A percentile compares a stretch with the other conserved stretches of the same genome.
Conservation (phyloP, 1,140 invertebrate species). For the Drosophila jambulina region DNA sequence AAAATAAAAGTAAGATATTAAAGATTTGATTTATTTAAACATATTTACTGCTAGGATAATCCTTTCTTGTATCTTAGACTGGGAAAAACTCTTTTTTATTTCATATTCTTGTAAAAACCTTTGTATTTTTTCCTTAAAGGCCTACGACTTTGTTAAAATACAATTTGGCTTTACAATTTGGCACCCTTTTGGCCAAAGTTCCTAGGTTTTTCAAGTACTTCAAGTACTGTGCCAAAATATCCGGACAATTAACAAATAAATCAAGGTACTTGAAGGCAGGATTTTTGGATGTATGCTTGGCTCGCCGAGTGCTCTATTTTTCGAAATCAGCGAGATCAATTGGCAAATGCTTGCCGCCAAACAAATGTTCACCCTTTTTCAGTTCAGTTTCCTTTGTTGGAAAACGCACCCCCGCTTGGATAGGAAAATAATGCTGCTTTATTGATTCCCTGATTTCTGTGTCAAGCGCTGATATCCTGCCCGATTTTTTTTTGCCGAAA, state of each 20-base stretch:
- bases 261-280: background rate
- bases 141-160: background rate
- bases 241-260: constrained; percentile 1
- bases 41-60: background rate
- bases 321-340: constrained; percentile 9
- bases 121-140: background rate
- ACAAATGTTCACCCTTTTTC: constrained; percentile 16
- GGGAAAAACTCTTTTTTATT: background rate
- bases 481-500: constrained; percentile 51
- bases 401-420: constrained; percentile 8
- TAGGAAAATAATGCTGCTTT: constrained; percentile 28
- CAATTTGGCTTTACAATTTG: background rate
- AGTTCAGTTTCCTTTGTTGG: background rate
- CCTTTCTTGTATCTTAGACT: background rate
- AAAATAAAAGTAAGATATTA: too few relatives aligned
- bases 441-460: constrained; percentile 66
- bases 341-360: constrained; percentile 1
- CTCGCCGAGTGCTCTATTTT: background rate
- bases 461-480: constrained; percentile 75
- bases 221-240: constrained; percentile 12
- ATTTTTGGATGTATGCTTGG: background rate
- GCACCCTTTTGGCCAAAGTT: constrained; percentile 1
- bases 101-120: background rate
- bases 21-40: background rate
- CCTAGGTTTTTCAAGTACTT: background rate